phyloP scores from a whole-genome alignment of 1,140 invertebrate genomes.

The Zaprionus vittiger region DNA sequence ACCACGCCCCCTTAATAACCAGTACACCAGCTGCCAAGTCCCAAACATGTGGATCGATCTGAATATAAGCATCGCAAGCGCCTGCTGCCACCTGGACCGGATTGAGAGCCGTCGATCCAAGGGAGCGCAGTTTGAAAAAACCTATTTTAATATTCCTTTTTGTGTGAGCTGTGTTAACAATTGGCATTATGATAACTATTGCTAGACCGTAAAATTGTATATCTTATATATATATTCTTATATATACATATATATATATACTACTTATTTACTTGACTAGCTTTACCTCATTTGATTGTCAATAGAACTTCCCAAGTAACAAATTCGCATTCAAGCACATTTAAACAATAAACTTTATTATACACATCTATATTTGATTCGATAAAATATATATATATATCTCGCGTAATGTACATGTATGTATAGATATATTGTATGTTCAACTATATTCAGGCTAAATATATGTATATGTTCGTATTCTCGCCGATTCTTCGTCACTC shows the following conservation, averaged over 20 bases:
- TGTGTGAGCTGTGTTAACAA: background rate
- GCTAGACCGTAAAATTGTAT: background rate
- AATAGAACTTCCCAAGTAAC: background rate
- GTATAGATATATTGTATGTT: constrained; percentile 19
- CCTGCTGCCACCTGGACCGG: constrained; percentile 95
- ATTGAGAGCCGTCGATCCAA: constrained; percentile 95
- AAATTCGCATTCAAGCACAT: constrained; percentile 47
- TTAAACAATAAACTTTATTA: constrained; percentile 79
- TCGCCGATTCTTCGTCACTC: constrained; percentile 24
- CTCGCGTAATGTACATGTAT: constrained; percentile 26
- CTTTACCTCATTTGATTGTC: too few relatives aligned
- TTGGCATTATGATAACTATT: constrained; percentile 16
- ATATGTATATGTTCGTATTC: constrained; percentile 7
- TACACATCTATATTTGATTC: constrained; percentile 55
- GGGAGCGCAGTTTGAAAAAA: constrained; percentile 85
- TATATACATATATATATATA: too few relatives aligned
- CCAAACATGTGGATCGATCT: constrained; percentile 95
- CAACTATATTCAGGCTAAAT: constrained; percentile 28
- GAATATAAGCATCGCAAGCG: constrained; percentile 93
- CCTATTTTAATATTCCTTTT: constrained; percentile 72
- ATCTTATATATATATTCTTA: too few relatives aligned
- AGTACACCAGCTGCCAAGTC: constrained; percentile 94
- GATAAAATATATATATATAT: constrained; percentile 57
- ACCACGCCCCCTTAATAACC: constrained; percentile 95
- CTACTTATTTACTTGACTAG: too few relatives aligned